These are phyloP conservation scores for Scotopteryx bipunctaria DNA, from an alignment of 2,888 invertebrate genomes.

Conservation along the genomic window DNA sequence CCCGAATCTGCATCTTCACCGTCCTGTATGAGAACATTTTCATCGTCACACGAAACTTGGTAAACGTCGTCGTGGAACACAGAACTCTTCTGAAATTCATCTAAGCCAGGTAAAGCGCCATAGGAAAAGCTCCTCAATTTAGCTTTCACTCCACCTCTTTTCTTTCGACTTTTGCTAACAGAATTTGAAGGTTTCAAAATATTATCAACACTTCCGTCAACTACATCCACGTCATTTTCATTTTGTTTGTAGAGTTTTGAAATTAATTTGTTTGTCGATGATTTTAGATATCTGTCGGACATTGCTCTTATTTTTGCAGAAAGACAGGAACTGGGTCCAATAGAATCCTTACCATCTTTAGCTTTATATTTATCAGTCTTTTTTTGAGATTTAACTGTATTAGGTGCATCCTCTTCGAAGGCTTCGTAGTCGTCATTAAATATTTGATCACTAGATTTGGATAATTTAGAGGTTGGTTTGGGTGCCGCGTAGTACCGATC, in stretches of 20 bases:
- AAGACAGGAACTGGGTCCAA: constrained; percentile 84
- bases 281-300: constrained; percentile 88
- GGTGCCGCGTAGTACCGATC: constrained; percentile 74
- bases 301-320: constrained; percentile 88
- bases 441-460: constrained; percentile 81
- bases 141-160: constrained; percentile 72
- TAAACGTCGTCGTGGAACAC: constrained; percentile 85
- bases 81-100: constrained; percentile 86
- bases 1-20: constrained; percentile 90
- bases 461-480: constrained; percentile 72
- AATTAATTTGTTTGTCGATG: constrained; percentile 86
- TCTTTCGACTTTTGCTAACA: constrained; percentile 66
- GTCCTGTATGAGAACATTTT: constrained; percentile 82
- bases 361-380: constrained; percentile 78
- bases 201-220: constrained; percentile 55
- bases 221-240: constrained; percentile 59
- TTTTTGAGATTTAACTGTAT: constrained; percentile 65
- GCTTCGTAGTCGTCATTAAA: constrained; percentile 78
- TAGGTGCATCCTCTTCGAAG: constrained; percentile 56
- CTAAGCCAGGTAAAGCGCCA: constrained; percentile 88
- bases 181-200: constrained; percentile 59
- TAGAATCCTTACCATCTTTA: constrained; percentile 74
- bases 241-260: constrained; percentile 86
- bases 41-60: constrained; percentile 77
- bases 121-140: constrained; percentile 89